Evolutionary conservation across 2,113 vertebrate species (phyloP), one percentile per base, ranked within the genome.

Genomic region (Oxyruncus cristatus): DNA sequence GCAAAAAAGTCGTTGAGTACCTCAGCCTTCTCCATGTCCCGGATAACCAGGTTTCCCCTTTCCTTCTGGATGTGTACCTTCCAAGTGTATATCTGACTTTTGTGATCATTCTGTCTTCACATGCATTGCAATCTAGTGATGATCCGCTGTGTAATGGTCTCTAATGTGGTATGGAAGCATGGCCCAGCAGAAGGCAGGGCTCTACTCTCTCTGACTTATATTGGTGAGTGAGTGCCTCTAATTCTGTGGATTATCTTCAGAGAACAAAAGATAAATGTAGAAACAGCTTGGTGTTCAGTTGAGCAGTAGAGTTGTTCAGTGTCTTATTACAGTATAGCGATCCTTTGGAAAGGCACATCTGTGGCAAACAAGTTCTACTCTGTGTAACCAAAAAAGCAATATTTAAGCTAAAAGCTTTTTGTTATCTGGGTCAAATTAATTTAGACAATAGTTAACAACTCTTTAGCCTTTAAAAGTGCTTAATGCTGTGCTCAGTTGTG

Each of bases 51-150:
- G 44, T 46, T 46, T 46, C 44, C 44, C 44, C 18, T 46, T 46
- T 46, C 20, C 44, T 46, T 46, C 44, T 46, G 44, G 19, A 97
- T 97, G 89, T 4, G 11, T 92, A 78, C 42, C 32, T 94, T 96
- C 59, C 74, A 97, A 97, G 87, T 47, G 66, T 92, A 65, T 97
- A 76, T 93, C 87, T 66, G 88, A 97, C 21, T 41, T 89, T 8
- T 96, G 93, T 88, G 86, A 92, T 85, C 24, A 26, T 35, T 41
- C 39, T 94, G 90, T 96, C 88, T 88, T 79, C 23, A 33, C 8
- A 11, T 46, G 21, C 39, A 8, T 56, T 68, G 14, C 47, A 85
- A 78, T 8, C 59, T 79, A 88, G 24, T 61, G 46, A 17, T 71
- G n/a, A 75, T 44, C 50, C 21, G 3, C 44, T 46, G 32, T 17